These are phyloP conservation scores for Babyrousa celebensis DNA, from an alignment of 2,797 vertebrate genomes.

Conservation along the genomic window DNA sequence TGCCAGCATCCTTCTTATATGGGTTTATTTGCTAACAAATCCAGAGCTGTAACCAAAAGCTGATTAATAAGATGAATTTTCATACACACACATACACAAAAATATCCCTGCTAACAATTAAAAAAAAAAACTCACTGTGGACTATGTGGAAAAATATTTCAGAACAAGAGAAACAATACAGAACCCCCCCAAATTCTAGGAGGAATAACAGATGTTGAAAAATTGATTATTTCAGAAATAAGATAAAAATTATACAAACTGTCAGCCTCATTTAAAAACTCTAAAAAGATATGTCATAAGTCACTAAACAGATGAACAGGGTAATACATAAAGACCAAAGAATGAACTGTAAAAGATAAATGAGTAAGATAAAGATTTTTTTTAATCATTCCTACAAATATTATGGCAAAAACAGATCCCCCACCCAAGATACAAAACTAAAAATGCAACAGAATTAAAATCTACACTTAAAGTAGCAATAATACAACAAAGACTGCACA, in stretches of 20 bases:
- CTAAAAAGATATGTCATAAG: neutral
- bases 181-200: neutral
- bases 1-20: neutral
- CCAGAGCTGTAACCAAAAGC: constrained; percentile 60
- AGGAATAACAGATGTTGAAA: constrained; percentile 24
- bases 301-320: neutral
- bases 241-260: constrained; percentile 22
- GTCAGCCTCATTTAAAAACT: constrained; percentile 67
- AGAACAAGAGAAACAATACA: constrained; percentile 61
- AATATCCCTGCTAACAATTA: neutral
- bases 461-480: neutral
- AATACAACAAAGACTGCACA: neutral
- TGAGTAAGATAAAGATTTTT: neutral
- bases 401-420: constrained; percentile 26
- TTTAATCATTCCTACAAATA: neutral
- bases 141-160: neutral
- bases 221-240: constrained; percentile 66
- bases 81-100: neutral
- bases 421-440: constrained; percentile 38
- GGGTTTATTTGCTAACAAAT: constrained; percentile 64
- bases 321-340: constrained; percentile 8
- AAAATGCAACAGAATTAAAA: constrained; percentile 60
- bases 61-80: constrained; percentile 62
- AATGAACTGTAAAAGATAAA: neutral
- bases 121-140: neutral